These are phyloP conservation scores for Bergia sp. DNA, from an alignment of 92 coral and sea anemone genomes.

Conservation along the genomic window DNA sequence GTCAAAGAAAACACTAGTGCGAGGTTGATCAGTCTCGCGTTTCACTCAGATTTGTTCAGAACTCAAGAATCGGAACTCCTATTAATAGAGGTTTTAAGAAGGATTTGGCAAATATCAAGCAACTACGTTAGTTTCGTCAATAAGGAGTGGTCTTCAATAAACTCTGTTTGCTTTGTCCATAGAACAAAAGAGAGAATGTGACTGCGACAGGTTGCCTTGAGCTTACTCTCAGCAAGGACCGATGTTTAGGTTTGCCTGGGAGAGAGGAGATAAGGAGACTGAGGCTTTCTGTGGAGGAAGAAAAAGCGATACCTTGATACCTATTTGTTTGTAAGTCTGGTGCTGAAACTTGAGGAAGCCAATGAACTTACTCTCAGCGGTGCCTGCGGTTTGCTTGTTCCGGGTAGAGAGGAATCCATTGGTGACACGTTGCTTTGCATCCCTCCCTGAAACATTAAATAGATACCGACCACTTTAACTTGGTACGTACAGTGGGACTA, in stretches of 20 bases:
- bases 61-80: no score
- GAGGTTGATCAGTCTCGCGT: background rate
- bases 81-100: no score
- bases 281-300: background rate
- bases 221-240: no score
- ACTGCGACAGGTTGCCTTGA: no score
- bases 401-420: slow-evolving; percentile 77
- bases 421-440: slow-evolving; percentile 66
- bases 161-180: no score
- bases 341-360: background rate
- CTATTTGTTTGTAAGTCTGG: background rate
- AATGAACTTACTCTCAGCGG: slow-evolving; percentile 71
- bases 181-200: no score
- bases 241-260: background rate
- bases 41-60: no score
- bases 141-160: no score
- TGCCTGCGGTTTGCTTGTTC: slow-evolving; percentile 73
- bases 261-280: background rate
- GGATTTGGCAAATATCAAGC: background rate
- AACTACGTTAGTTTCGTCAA: background rate
- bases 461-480: background rate
- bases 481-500: background rate
- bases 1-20: background rate
- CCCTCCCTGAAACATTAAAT: slow-evolving; percentile 55
- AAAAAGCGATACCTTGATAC: background rate